These are phyloP conservation scores for Gallinago undulata DNA, from an alignment of 2,113 vertebrate genomes.

Conservation along the genomic window DNA sequence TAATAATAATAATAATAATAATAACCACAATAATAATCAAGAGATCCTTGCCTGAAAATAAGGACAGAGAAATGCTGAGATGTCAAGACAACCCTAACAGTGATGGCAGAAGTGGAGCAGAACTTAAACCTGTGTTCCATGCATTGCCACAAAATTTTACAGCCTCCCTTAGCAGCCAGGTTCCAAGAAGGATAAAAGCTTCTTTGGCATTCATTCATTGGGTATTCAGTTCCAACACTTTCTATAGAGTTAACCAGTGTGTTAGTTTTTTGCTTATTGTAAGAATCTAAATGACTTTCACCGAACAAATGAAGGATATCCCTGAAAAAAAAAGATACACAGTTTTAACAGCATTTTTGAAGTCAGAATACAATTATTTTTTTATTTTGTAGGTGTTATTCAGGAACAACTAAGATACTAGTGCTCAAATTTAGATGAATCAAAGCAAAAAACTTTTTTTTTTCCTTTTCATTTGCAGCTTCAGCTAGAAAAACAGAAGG, in stretches of 20 bases:
- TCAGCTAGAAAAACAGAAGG: conserved; percentile 95
- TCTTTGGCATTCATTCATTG: not conserved
- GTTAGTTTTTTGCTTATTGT: not conserved
- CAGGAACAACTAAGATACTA: not conserved
- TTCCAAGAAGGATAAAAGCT: not conserved
- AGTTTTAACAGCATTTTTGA: not conserved
- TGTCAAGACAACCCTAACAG: not conserved
- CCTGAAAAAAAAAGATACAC: not conserved
- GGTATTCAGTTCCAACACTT: not conserved
- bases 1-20: not conserved
- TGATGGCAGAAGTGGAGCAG: not conserved
- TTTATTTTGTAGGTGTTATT: not conserved
- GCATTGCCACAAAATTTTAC: not conserved
- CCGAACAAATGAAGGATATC: not conserved
- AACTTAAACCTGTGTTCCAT: not conserved
- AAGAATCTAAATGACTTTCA: not conserved
- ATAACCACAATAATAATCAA: not conserved
- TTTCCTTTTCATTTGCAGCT: conserved; percentile 76
- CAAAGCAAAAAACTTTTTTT: not conserved
- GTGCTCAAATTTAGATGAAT: not conserved
- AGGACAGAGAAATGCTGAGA: not conserved
- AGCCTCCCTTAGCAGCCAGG: not conserved
- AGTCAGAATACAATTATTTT: not conserved
- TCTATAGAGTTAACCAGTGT: not conserved
- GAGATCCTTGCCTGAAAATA: not conserved